These are phyloP conservation scores for Grantiella picta DNA, from an alignment of 2,113 vertebrate species.

Conservation along the genomic window DNA sequence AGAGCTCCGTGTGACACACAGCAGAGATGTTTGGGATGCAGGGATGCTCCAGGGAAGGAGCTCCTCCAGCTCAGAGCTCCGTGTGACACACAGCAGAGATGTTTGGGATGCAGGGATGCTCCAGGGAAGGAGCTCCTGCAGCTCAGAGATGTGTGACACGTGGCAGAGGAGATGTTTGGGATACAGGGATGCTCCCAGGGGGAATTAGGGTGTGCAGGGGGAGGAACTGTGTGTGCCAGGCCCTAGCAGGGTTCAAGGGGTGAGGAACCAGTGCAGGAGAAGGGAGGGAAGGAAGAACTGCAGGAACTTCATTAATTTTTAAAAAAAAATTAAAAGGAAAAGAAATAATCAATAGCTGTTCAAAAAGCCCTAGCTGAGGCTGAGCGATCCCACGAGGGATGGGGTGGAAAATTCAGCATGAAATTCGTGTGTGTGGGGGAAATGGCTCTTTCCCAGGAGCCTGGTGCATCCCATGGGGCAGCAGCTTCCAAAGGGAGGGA, in stretches of 20 bases:
- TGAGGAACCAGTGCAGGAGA: accelerated
- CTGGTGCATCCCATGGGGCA: accelerated
- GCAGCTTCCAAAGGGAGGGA: neutral
- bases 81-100: too few species aligned
- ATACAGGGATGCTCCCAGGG: neutral
- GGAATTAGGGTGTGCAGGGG: neutral
- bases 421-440: neutral
- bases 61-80: neutral
- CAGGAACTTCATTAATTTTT: neutral
- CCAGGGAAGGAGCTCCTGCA: neutral
- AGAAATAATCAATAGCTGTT: neutral
- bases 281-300: neutral
- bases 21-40: too few species aligned
- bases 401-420: neutral
- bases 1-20: too few species aligned
- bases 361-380: neutral
- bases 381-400: neutral
- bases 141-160: neutral
- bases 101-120: neutral
- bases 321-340: neutral
- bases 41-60: neutral
- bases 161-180: neutral
- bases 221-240: neutral
- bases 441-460: neutral
- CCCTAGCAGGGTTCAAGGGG: neutral